Conservation (phyloP, 2,888 invertebrate species). For the Fabriciana adippe region DNA sequence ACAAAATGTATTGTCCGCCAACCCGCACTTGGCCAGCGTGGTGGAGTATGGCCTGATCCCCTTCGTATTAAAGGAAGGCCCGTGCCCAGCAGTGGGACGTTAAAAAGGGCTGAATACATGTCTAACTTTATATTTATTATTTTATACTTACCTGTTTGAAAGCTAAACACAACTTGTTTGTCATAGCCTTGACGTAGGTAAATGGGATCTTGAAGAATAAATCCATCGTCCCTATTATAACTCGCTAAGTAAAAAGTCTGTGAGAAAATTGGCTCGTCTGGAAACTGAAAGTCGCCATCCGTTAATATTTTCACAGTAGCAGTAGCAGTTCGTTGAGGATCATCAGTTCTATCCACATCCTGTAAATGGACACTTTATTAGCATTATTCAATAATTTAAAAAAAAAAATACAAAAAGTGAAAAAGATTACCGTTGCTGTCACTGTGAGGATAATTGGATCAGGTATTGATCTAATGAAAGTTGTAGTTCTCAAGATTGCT, state of each 20-base stretch:
- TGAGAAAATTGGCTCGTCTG: slow-evolving; percentile 72
- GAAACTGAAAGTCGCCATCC: slow-evolving; percentile 63
- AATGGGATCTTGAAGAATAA: slow-evolving; percentile 54
- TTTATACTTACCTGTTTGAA: slow-evolving; percentile 59
- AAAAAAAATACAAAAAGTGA: slow-evolving; percentile 3
- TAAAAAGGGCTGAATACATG: too few relatives aligned
- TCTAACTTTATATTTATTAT: too few relatives aligned
- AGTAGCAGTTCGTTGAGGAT: slow-evolving; percentile 50
- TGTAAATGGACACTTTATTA: slow-evolving; percentile 40
- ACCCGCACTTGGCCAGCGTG: too few relatives aligned
- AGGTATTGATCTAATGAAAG: slow-evolving; percentile 61
- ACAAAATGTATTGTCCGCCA: too few relatives aligned
- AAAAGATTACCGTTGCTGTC: slow-evolving; percentile 63
- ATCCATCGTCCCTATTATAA: slow-evolving; percentile 57
- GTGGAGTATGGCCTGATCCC: too few relatives aligned
- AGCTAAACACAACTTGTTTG: slow-evolving; percentile 55
- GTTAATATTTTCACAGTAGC: slow-evolving; percentile 61
- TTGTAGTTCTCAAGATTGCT: slow-evolving; percentile 58
- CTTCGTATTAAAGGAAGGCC: too few relatives aligned
- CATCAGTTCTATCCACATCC: slow-evolving; percentile 66
- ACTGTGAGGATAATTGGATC: slow-evolving; percentile 60
- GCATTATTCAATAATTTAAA: neutral
- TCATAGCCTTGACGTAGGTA: slow-evolving; percentile 62
- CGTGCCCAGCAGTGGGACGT: too few relatives aligned
- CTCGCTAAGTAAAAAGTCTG: slow-evolving; percentile 67